Base-by-base conservation (phyloP, 1,140 invertebrate genomes). In the Patella vulgata region DNA sequence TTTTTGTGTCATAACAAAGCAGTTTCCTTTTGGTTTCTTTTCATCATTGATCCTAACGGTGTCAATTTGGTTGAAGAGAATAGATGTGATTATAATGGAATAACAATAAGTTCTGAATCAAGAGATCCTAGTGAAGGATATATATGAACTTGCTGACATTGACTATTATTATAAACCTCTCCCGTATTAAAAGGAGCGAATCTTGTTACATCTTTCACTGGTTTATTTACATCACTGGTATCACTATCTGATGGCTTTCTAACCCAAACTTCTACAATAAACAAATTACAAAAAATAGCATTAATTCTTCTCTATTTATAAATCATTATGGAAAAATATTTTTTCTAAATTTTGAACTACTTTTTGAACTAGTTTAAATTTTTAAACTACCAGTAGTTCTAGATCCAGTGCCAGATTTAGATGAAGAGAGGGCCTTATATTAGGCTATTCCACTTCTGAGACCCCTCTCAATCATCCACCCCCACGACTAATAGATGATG, bases 151-250 rank as follows among this genome's bases (percentile, higher is more conserved):
- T 79, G 77, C 52, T 69, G 66, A n/a, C 60, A 70, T 12, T 62
- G 40, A 52, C 77, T 69, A 30, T 66, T 65, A 42, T 79, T 74
- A 57, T 77, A 77, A 21, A 79, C 73, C 25, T 77, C 70, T 1
- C 71, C 72, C 19, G 21, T 23, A 36, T 30, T 46, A 50, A 79
- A 75, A 9, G 55, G 44, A 19, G 42, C 43, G 11, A 68, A 52
- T 19, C 46, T 31, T 11, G 55, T 57, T 11, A 28, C 39, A 11
- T 30, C 1, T 14, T 23, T 40, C 6, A 39, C 42, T 14, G 44
- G 44, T 0, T 30, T 23, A 54, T 48, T 43, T 33, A 9, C 52
- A 17, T 52, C 46, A 0, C 42, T 50, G 30, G 39, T 46, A 14
- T 55, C 57, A 5, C 63, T 60, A 53, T 55, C 56, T 27, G 44